Evolutionary conservation across 2,888 invertebrate genomes (phyloP), one percentile per base, ranked within the genome.

Genomic region (Linhomoeus sp.): DNA sequence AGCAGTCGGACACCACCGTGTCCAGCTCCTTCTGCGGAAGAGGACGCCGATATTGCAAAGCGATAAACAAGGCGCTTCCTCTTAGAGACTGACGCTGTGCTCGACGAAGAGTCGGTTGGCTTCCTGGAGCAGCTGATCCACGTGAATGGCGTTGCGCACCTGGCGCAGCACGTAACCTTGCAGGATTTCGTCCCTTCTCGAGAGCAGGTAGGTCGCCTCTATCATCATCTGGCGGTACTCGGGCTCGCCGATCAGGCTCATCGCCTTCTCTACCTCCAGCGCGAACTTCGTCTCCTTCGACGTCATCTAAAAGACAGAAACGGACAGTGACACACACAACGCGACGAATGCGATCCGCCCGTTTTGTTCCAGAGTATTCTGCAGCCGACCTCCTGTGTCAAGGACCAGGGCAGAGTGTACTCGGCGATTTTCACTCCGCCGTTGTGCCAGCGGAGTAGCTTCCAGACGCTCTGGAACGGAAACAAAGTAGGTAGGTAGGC

Each of bases 271-370:
- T 0, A 97, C 92, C 47, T 87, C 86, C 19, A 97, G 72, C 0
- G 97, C 94, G 69, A 97, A 97, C 70, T 97, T 97, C 57, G 94
- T 70, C 70, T 97, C 97, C 39, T 90, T 90, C 0, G 90, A 77
- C 1, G 97, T 97, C 97, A 97, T 97, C 76, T 76, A 57, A 38
- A 56, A 55, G 50, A 22, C 33, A 15, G 15, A 12, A 5, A 5
- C 12, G 7, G 7, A 29, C 29, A 5, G 5, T 12, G 5, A 5
- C 29, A 29, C 12, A 5, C 7, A 9, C 29, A 29, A 29, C 29
- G 29, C 29, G 7, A 12, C n/a, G n/a, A n/a, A n/a, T n/a, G n/a
- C n/a, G n/a, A n/a, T n/a, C 29, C 29, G 7, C 37, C 17, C 37
- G 3, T n/a, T 5, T 5, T n/a, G 9, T n/a, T 19, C 17, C 37